These are phyloP conservation scores for Papilio glaucus DNA, from an alignment of 1,140 invertebrate genomes.

Conservation along the genomic window DNA sequence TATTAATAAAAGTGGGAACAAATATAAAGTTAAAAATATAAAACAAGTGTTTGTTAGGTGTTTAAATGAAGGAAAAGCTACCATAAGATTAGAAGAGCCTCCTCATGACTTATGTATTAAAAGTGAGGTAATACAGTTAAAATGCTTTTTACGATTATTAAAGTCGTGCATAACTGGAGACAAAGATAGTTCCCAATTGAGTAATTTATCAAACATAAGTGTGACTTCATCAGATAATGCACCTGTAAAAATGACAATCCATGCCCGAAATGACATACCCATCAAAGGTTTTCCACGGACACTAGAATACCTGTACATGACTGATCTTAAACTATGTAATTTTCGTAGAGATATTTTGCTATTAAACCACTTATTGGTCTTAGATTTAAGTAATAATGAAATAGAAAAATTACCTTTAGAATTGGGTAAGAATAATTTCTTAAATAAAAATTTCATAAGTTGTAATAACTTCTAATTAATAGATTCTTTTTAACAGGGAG, in stretches of 20 bases:
- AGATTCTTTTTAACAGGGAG: constrained; percentile 61
- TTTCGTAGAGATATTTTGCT: constrained; percentile 88
- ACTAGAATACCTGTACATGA: constrained; percentile 84
- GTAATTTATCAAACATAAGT: constrained; percentile 80
- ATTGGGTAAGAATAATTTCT: constrained; percentile 82
- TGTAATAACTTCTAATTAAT: constrained; percentile 5
- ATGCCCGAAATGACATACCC: constrained; percentile 86
- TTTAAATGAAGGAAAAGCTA: constrained; percentile 89
- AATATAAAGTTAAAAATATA: constrained; percentile 88
- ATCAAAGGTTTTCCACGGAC: constrained; percentile 87
- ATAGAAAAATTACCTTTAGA: constrained; percentile 89
- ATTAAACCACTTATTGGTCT: constrained; percentile 85
- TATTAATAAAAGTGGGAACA: constrained; percentile 86
- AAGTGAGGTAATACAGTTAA: constrained; percentile 86
- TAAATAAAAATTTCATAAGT: constrained; percentile 31
- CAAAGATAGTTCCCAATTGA: constrained; percentile 65
- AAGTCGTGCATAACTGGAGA: constrained; percentile 86
- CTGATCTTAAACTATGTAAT: constrained; percentile 84
- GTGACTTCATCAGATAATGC: constrained; percentile 81
- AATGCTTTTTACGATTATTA: constrained; percentile 87
- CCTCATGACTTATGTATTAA: constrained; percentile 88
- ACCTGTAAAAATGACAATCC: constrained; percentile 86
- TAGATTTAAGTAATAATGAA: constrained; percentile 92
- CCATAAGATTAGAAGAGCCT: constrained; percentile 88
- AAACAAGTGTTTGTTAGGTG: constrained; percentile 87